Conservation (phyloP, 2,888 invertebrate species). For the Pammene aurita region DNA sequence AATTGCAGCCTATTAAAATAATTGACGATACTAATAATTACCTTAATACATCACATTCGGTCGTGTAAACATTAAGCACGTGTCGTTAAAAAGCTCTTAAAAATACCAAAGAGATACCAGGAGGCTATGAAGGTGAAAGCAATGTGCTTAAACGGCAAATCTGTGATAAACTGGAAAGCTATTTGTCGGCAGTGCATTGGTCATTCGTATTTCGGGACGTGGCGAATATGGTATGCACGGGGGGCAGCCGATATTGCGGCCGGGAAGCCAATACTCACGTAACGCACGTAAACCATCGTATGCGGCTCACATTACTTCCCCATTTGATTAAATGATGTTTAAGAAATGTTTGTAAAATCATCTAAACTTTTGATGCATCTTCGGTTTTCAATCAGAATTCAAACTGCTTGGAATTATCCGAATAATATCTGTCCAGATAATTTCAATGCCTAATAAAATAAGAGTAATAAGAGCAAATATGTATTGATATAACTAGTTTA, state of each 20-base stretch:
- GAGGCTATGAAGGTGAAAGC: conserved; percentile 15
- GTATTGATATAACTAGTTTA: too few relatives aligned
- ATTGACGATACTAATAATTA: conserved; percentile 12
- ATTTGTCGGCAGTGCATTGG: conserved; percentile 57
- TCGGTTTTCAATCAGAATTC: too few relatives aligned
- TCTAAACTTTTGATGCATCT: too few relatives aligned
- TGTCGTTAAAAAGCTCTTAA: conserved; percentile 8
- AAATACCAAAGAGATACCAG: conserved; percentile 10
- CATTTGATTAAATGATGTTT: conserved; percentile 24
- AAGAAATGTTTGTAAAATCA: background rate
- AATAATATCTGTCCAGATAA: too few relatives aligned
- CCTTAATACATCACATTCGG: conserved; percentile 12
- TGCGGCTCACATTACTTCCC: conserved; percentile 42
- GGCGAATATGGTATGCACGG: conserved; percentile 55
- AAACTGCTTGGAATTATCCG: too few relatives aligned
- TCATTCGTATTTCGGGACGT: conserved; percentile 56
- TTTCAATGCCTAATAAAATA: too few relatives aligned
- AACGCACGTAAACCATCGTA: conserved; percentile 44
- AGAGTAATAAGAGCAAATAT: too few relatives aligned
- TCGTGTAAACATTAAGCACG: conserved; percentile 7
- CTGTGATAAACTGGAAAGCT: conserved; percentile 39
- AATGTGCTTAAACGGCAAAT: conserved; percentile 21
- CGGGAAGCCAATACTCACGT: conserved; percentile 47
- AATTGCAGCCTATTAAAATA: conserved; percentile 19
- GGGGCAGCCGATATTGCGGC: conserved; percentile 27